phyloP scores from a whole-genome alignment of 2,888 invertebrate species.

The Chaitophorus viminalis region DNA sequence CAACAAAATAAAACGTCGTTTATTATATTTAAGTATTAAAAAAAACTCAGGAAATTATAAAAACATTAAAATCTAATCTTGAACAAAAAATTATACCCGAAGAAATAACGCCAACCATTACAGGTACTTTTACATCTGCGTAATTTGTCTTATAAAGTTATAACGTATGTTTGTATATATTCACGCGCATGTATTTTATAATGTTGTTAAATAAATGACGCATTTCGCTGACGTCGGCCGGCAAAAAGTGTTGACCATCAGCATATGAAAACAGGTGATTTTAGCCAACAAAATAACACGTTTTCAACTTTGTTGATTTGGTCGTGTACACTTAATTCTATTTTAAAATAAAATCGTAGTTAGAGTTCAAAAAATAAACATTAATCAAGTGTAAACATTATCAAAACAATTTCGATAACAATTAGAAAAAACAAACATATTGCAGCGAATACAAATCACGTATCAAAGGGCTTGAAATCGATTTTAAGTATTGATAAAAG shows the following conservation, averaged over 20 bases:
- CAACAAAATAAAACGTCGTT: no score
- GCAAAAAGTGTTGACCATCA: conserved; percentile 18
- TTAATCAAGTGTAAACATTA: not conserved
- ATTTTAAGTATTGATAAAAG: no score
- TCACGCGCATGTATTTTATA: not conserved
- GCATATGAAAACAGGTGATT: not conserved
- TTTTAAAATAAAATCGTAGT: conserved; percentile 27
- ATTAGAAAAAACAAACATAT: not conserved
- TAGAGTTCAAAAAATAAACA: not conserved
- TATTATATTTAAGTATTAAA: not conserved
- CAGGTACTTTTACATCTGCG: not conserved
- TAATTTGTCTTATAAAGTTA: not conserved
- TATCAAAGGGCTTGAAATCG: no score
- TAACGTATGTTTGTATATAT: not conserved
- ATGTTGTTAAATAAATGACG: conserved; percentile 14
- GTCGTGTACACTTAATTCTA: not conserved
- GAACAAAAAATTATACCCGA: not conserved
- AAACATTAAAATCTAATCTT: not conserved
- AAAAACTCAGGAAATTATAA: not conserved
- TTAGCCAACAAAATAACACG: conserved; percentile 21
- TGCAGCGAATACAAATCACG: no score
- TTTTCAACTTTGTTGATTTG: not conserved
- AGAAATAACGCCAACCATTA: not conserved
- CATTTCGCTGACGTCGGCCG: not conserved
- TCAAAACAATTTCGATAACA: not conserved